phyloP scores from a whole-genome alignment of 2,113 vertebrate genomes.

The Athene noctua region DNA sequence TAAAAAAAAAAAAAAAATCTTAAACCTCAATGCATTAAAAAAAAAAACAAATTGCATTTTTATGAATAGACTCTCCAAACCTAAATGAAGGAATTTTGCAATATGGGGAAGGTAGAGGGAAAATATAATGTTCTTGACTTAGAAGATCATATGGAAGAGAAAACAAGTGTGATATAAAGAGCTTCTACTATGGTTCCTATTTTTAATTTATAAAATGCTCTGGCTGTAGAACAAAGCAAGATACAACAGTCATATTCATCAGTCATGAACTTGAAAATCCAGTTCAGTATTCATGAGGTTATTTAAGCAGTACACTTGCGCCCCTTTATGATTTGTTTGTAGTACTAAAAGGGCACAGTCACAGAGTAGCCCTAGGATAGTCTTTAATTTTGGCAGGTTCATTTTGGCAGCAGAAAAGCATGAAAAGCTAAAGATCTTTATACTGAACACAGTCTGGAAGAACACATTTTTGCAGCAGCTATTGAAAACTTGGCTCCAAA shows the following conservation, averaged over 20 bases:
- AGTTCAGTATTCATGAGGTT: background rate
- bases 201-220: background rate
- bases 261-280: background rate
- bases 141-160: background rate
- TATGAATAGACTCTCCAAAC: background rate
- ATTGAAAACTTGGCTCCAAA: background rate
- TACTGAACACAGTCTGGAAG: background rate
- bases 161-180: background rate
- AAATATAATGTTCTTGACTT: background rate
- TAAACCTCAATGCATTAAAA: background rate
- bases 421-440: background rate
- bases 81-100: background rate
- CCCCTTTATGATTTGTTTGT: background rate
- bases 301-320: background rate
- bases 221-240: background rate
- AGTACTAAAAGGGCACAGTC: background rate
- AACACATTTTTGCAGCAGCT: background rate
- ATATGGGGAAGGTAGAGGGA: background rate
- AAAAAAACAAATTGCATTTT: background rate
- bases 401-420: background rate
- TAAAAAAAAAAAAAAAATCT: background rate
- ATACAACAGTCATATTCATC: background rate
- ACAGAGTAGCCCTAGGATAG: background rate
- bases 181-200: background rate
- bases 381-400: constrained; percentile 15